Base-by-base conservation (phyloP, 2,888 invertebrate genomes). In the Acanthosepion lycidas region DNA sequence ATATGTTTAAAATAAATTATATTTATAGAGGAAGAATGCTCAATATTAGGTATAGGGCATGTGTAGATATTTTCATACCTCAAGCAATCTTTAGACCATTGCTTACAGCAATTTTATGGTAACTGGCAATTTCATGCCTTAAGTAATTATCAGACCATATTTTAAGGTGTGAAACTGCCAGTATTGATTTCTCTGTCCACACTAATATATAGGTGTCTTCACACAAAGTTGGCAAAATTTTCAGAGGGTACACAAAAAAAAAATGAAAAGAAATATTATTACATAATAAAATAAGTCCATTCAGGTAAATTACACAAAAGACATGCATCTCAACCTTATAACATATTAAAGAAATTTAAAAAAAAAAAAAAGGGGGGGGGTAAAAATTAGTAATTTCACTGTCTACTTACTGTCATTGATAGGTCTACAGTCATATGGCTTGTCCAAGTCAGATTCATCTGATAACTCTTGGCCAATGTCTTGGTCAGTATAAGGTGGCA, bases 341-440 rank as follows among this genome's bases (percentile, higher is more conserved):
- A n/a, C n/a, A 78, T n/a, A n/a, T n/a, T 6, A 78, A n/a, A 78
- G 6, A 78, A 78, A 78, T 33, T n/a, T n/a, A 78, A 64, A 78
- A n/a, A n/a, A 15, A 33, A 78, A 33, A 78, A 78, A 5, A 12
- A 33, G 18, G 15, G n/a, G n/a, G 12, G 4, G 1, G 15, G n/a
- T n/a, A 15, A 78, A n/a, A n/a, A 78, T 78, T 28, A n/a, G 15
- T 78, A 6, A n/a, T 78, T 78, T 78, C 15, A 15, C 12, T 3
- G 15, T 78, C 78, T 93, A 94, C 94, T 94, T 59, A 94, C 94
- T 94, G 42, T 94, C 94, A 26, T 94, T 94, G n/a, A 49, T 93
- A 53, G 26, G 78, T n/a, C 78, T 78, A 18, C 53, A 18, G 33
- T 94, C 94, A 64, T 64, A 64, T 6, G 55, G 94, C 33, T 94